A percentile compares a stretch with the other conserved stretches of the same genome.
Evolutionary conservation across 2,113 vertebrate species (phyloP).

Genomic region (Pelvicachromis taeniatus): DNA sequence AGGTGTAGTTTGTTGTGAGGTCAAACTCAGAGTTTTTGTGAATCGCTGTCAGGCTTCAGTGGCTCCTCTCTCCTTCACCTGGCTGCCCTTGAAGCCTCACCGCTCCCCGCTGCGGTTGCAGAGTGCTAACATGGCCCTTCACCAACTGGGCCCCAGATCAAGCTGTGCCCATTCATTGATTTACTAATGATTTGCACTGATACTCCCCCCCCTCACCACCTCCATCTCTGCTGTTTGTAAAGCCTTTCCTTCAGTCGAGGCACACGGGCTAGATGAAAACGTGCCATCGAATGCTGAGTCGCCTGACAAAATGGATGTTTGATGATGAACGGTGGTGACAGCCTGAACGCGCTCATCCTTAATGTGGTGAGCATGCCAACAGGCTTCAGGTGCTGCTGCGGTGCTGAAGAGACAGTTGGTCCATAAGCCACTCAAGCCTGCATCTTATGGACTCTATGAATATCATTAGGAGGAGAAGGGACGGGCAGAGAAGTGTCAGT

Average conservation of each 20-base stretch:
- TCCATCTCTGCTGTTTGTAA: not conserved
- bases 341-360: not conserved
- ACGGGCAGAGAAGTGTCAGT: not conserved
- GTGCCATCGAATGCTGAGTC: not conserved
- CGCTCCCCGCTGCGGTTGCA: not conserved
- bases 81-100: constrained; percentile 26
- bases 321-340: not conserved
- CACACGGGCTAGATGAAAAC: not conserved
- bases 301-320: constrained; percentile 1
- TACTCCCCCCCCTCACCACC: not conserved
- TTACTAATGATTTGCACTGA: not conserved
- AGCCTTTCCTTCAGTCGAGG: not conserved
- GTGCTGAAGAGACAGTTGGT: not conserved
- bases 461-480: not conserved
- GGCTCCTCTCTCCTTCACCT: constrained; percentile 43
- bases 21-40: constrained; percentile 3
- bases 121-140: constrained; percentile 13
- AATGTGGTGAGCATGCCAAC: constrained; percentile 6
- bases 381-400: constrained; percentile 4
- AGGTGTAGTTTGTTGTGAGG: not conserved
- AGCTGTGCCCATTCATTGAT: constrained; percentile 38
- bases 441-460: not conserved
- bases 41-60: not conserved
- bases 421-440: not conserved
- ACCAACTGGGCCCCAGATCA: constrained; percentile 1